Conservation (phyloP, 2,888 invertebrate genomes). For the Dorcus parallelipipedus region DNA sequence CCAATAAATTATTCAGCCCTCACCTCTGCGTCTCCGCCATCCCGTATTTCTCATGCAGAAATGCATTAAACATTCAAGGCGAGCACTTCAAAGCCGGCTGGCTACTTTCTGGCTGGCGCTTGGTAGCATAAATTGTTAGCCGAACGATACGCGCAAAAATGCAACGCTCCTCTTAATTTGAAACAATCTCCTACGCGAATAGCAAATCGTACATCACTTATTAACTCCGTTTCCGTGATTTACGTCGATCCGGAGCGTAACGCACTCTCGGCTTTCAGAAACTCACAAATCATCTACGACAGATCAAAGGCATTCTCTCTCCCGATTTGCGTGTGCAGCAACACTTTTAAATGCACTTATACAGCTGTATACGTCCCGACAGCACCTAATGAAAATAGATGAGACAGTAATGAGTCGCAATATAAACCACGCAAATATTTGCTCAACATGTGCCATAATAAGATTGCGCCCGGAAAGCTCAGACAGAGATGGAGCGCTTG, state of each 20-base stretch:
- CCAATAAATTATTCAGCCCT: constrained; percentile 32
- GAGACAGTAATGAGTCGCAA: constrained; percentile 26
- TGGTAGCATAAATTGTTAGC: no score
- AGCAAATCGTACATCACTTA: constrained; percentile 15
- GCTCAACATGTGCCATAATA: background rate
- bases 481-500: no score
- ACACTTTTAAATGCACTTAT: constrained; percentile 21
- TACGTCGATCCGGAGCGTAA: constrained; percentile 13
- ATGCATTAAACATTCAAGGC: background rate
- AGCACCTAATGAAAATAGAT: constrained; percentile 26
- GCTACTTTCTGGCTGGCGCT: no score
- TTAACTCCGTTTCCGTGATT: constrained; percentile 16
- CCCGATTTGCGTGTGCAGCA: constrained; percentile 17
- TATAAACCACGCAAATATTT: constrained; percentile 23
- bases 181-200: background rate
- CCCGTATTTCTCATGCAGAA: constrained; percentile 2
- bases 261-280: constrained; percentile 12
- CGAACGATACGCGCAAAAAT: no score
- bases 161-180: no score
- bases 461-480: no score
- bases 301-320: constrained; percentile 19
- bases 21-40: constrained; percentile 15
- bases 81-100: no score
- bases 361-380: constrained; percentile 16
- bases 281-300: constrained; percentile 21